A percentile compares a stretch with the other conserved stretches of the same genome.
These are phyloP conservation scores for Neogale vison DNA, from an alignment of 2,113 vertebrate genomes.

Conservation along the genomic window DNA sequence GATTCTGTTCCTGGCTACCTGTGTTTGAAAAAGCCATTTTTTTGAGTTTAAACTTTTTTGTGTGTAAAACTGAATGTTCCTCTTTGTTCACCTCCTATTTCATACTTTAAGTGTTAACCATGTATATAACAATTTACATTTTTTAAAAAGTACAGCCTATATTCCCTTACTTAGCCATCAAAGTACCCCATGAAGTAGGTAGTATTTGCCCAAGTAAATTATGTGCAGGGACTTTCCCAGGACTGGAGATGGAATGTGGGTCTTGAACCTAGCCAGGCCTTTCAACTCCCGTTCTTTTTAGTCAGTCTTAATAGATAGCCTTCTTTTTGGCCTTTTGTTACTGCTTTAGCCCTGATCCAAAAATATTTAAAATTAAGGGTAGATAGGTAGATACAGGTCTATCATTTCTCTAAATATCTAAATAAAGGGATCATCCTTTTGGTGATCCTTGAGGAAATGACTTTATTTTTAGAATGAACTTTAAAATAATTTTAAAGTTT, in stretches of 20 bases:
- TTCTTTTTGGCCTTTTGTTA: not conserved
- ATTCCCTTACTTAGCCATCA: not conserved
- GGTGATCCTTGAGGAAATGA: not conserved
- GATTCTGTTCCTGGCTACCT: not conserved
- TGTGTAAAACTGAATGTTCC: not conserved
- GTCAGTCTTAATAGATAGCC: not conserved
- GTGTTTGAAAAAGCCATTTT: not conserved
- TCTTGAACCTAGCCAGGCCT: not conserved
- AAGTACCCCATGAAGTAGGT: not conserved
- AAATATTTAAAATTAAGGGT: not conserved
- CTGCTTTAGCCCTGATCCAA: not conserved
- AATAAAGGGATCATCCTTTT: not conserved
- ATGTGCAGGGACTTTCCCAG: not conserved
- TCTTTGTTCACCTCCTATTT: not conserved
- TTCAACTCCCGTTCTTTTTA: not conserved
- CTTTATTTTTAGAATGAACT: conserved; percentile 18
- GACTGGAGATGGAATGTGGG: not conserved
- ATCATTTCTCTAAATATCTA: not conserved
- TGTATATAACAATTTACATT: not conserved
- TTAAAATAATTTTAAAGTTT: not conserved
- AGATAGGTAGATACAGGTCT: not conserved
- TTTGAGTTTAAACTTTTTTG: not conserved
- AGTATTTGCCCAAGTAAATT: not conserved
- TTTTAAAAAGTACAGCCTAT: not conserved
- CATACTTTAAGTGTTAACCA: not conserved